Base-by-base conservation (phyloP, 2,113 vertebrate genomes). In the Tychaedon coryphoeus region DNA sequence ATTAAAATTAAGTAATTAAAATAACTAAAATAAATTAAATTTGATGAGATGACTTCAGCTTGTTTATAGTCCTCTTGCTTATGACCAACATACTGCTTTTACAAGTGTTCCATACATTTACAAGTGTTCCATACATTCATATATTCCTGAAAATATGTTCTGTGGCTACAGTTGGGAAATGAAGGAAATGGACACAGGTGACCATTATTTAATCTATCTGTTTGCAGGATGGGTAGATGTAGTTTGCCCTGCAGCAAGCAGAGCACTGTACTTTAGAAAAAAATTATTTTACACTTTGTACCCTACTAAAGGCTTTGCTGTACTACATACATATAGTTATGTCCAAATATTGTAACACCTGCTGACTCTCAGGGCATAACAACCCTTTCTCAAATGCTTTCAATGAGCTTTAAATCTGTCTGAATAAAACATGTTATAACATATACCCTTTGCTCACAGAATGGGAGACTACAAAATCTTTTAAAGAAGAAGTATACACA, bases 381-480 rank as follows among this genome's bases (percentile, higher is more conserved):
- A 72, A 23, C 24, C 38, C 45, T 8, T 72, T 62, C 56, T n/a
- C 50, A 75, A 70, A 72, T 43, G 54, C 76, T 69, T 95, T 92
- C 58, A 72, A 15, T 75, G 58, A 86, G 50, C 71, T 89, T 81
- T 50, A 84, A 90, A 89, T 84, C 71, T 90, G 43, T 26, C 47
- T 62, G 58, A 93, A 93, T 89, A 77, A 91, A 96, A 84, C 83
- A 64, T 38, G 89, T 48, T 91, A 14, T 45, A 91, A 79, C 92
- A 88, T 76, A 70, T 47, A 56, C 48, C 34, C 62, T 72, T 42
- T 82, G 80, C 31, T 73, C 87, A 90, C 62, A 76, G 51, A 92
- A 48, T 36, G 42, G 61, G 23, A 90, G 69, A 42, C 79, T 58
- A 34, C 3, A 43, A 81, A 91, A 84, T 65, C 40, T 87, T 78